phyloP scores from a whole-genome alignment of 1,140 invertebrate species.

The Drosophila pseudoobscura region DNA sequence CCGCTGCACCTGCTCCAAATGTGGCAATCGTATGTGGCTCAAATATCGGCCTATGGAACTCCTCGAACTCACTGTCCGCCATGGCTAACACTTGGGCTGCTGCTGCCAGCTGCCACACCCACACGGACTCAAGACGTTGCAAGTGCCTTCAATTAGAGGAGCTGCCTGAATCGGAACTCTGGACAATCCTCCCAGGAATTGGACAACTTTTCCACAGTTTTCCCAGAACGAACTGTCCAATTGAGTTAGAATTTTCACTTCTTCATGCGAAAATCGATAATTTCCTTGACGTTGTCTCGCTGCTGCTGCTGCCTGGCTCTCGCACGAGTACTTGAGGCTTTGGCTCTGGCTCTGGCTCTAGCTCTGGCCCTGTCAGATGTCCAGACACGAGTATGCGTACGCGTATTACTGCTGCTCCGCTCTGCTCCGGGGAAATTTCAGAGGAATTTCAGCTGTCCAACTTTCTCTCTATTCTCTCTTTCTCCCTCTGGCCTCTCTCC shows the following conservation, averaged over 20 bases:
- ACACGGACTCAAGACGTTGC: neutral
- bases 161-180: neutral
- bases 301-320: constrained; percentile 1
- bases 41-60: constrained; percentile 92
- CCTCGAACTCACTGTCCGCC: constrained; percentile 96
- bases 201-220: neutral
- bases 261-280: constrained; percentile 74
- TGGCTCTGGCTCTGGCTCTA: constrained; percentile 8
- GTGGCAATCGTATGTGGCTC: constrained; percentile 87
- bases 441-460: constrained; percentile 50
- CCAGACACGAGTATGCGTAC: constrained; percentile 44
- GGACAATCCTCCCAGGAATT: neutral
- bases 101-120: constrained; percentile 59
- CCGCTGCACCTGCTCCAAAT: constrained; percentile 86
- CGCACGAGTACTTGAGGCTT: constrained; percentile 2
- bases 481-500: constrained; percentile 36
- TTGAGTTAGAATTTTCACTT: constrained; percentile 59
- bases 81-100: constrained; percentile 83
- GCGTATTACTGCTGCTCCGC: too few species aligned
- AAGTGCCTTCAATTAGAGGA: neutral
- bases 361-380: constrained; percentile 51
- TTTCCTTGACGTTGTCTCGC: constrained; percentile 65
- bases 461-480: constrained; percentile 29
- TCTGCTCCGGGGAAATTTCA: constrained; percentile 6
- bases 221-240: constrained; percentile 2